Base-by-base conservation (phyloP, 2,888 invertebrate species). In the Helleia helle region DNA sequence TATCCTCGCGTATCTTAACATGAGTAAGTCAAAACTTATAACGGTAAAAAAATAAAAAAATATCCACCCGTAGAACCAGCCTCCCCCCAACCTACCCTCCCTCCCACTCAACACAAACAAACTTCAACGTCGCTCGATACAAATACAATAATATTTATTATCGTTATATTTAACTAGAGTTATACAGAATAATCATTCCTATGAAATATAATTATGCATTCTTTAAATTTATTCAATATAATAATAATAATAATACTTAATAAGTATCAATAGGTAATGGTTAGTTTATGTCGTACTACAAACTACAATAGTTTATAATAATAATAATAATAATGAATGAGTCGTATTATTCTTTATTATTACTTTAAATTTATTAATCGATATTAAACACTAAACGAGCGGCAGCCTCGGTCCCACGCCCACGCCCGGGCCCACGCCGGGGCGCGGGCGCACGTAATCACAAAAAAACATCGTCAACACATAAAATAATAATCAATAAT, bases 141-240 rank as follows among this genome's bases (percentile, higher is more conserved):
- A 71, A 71, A 72, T 72, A 79, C 79, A 74, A 73, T 71, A 53
- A 68, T 72, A 65, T 75, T 73, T 71, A 71, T 76, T 76, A 83
- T 80, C 70, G 73, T 84, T 83, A 84, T 75, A 84, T 75, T 84
- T 84, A 86, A 84, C 86, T 86, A 86, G 79, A 81, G 83, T 85
- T 84, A 85, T 86, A 86, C 83, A 80, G 85, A 85, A 86, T 86
- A 85, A 86, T 86, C 81, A 84, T 85, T 77, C 85, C 84, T 86
- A 86, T 85, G 84, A 85, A 85, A 86, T 86, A 86, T 84, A 85
- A 86, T 86, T 84, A 84, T 84, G 83, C 81, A 79, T 81, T 83
- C 68, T 83, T 85, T 84, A 77, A 80, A 83, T 84, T 84, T 83
- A 81, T 85, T 83, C 71, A 81, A 83, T 86, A 80, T 69, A 74